A percentile compares a stretch with the other conserved stretches of the same genome.
Evolutionary conservation across 2,888 invertebrate genomes (phyloP).

Genomic region (Torymus aiolomorphi): DNA sequence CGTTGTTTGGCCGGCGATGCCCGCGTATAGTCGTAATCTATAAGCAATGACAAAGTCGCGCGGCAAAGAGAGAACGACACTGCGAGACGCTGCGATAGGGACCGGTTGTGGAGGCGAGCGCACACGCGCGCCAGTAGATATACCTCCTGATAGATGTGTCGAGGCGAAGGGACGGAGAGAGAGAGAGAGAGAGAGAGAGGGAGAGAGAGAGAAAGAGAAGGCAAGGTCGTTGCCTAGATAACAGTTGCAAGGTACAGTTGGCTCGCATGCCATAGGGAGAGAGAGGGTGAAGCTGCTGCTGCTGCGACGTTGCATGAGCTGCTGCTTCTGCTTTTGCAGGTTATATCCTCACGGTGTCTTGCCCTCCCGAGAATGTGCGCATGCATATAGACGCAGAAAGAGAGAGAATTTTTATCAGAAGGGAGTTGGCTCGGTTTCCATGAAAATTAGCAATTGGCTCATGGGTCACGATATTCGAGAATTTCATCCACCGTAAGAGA

Average conservation of each 20-base stretch:
- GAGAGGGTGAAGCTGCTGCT: background rate
- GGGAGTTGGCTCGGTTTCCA: too few species aligned
- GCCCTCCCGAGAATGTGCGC: too few species aligned
- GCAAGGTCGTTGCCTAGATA: slow-evolving; percentile 72
- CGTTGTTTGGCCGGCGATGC: background rate
- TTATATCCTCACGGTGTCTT: too few species aligned
- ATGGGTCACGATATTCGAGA: too few species aligned
- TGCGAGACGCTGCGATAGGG: background rate
- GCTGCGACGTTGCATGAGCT: background rate
- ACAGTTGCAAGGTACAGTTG: slow-evolving; percentile 72
- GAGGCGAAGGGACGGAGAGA: slow-evolving; percentile 25
- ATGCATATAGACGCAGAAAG: too few species aligned
- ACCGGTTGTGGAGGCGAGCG: slow-evolving; percentile 35
- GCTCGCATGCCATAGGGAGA: slow-evolving; percentile 62
- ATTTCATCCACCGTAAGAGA: too few species aligned
- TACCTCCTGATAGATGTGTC: slow-evolving; percentile 42
- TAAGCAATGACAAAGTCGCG: slow-evolving; percentile 34
- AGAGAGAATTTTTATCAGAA: too few species aligned
- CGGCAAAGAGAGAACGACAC: background rate
- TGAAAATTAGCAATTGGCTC: too few species aligned
- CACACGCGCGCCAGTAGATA: slow-evolving; percentile 25
- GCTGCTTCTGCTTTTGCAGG: background rate
- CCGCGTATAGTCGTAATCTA: background rate
- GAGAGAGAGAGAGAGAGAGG: too few species aligned
- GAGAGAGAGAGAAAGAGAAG: slow-evolving; percentile 58